A percentile compares a stretch with the other conserved stretches of the same genome.
phyloP scores from a whole-genome alignment of 53 echinoderm and acorn worm genomes.

The Mesocentrotus franciscanus region DNA sequence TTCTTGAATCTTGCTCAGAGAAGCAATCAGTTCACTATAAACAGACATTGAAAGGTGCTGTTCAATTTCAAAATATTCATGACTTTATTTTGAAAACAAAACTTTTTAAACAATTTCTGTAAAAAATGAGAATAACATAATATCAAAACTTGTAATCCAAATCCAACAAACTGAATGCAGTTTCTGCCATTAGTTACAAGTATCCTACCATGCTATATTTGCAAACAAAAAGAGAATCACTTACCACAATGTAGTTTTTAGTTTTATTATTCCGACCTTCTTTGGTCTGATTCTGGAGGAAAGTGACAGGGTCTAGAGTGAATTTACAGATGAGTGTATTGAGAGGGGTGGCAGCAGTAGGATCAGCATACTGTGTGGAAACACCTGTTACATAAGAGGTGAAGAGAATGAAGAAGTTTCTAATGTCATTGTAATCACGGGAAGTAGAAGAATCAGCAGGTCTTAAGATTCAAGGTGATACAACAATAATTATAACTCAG shows the following conservation, averaged over 20 bases:
- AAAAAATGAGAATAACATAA: no score
- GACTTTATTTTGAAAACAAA: background rate
- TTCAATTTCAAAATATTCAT: no score
- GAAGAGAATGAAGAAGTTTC: background rate
- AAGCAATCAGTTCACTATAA: no score
- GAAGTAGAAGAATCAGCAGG: background rate
- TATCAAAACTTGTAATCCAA: background rate
- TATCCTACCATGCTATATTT: background rate
- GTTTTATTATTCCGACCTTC: slow-evolving; percentile 60
- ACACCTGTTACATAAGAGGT: slow-evolving; percentile 71
- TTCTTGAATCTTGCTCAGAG: no score
- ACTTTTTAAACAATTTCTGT: background rate
- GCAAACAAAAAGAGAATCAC: slow-evolving; percentile 31
- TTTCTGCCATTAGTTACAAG: background rate
- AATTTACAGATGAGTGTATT: slow-evolving; percentile 91
- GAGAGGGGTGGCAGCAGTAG: slow-evolving; percentile 79
- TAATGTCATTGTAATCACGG: background rate
- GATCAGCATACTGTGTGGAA: slow-evolving; percentile 73
- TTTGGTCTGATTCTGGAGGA: slow-evolving; percentile 70
- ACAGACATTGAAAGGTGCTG: no score
- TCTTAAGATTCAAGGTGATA: no score
- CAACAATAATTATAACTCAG: no score
- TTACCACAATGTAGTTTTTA: slow-evolving; percentile 92
- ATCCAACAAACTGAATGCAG: background rate
- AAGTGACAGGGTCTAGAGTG: slow-evolving; percentile 80